Base-by-base conservation (phyloP, 1,140 invertebrate species). In the Trachymyrmex cornetzi region DNA sequence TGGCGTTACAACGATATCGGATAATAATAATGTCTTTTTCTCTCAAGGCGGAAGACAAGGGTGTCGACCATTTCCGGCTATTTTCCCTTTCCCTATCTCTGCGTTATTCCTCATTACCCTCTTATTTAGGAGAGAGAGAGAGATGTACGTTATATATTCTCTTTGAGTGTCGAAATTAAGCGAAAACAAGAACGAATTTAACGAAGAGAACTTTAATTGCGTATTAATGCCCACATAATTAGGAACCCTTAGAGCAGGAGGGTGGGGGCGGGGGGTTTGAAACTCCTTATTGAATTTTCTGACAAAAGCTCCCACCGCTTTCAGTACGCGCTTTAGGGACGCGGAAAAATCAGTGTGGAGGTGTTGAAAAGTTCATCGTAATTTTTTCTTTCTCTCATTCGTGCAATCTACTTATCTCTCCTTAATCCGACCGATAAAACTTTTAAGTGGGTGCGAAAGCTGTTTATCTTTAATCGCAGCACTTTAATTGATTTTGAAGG, bases 201-300 rank as follows among this genome's bases (percentile, higher is more conserved):
- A 91, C 85, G 82, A 81, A 59, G 44, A 50, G 69, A 91, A 89
- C 87, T 91, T 91, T 59, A 82, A 92, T 92, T 88, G 77, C 85
- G 77, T 88, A 89, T 92, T 91, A 91, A 91, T 89, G 67, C 55
- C 44, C 44, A 71, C 74, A 85, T 87, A 92, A 91, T 92, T 92
- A 88, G 69, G 55, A 63, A 44, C 24, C 30, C 9, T 61, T n/a
- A 59, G 44, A 34, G 5, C 6, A 0, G 6, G 34, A 1, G 34
- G 34, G 7, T 9, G 34, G 6, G 4, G 34, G 0, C n/a, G 30
- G 30, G 30, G 30, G 67, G 59, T 27, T 22, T 67, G 30, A 85
- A 90, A 87, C 71, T 88, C 67, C 71, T 87, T 88, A 89, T 59
- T 88, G 80, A 57, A 82, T 88, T 88, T 53, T 69, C 38, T 30